Evolutionary conservation across 2,888 invertebrate species (phyloP), one percentile per base, ranked within the genome.

Genomic region (Cotesia congregata): DNA sequence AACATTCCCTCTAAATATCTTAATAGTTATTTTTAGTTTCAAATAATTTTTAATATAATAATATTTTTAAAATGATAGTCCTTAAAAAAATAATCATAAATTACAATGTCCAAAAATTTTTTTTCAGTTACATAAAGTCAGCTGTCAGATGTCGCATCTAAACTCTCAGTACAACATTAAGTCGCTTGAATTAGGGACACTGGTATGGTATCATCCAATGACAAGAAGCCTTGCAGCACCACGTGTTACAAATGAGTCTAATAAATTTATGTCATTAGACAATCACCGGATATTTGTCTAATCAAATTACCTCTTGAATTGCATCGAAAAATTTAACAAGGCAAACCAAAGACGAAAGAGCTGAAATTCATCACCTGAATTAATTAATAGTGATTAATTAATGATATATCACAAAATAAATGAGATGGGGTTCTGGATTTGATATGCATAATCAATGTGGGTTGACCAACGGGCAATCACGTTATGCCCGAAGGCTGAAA

Each of bases 141-240:
- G 9, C 9, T 50, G 30, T 30, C 30, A 50, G 50, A 50, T 12
- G 50, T 50, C 50, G 50, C 12, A 1, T 50, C 50, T 50, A 12
- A 50, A 50, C 12, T 50, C 50, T 50, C 9, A 50, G 9, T 5
- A 65, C 59, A 59, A 41, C 5, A 40, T 38, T 85, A 86, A 85
- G 81, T 81, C 82, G 86, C 85, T 86, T 83, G 59, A 85, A 86
- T 85, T 86, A 86, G 81, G 80, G 67, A 78, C 83, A 82, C 78
- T 80, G 77, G 78, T 86, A 84, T 75, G 86, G 86, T 77, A 80
- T 86, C 86, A 86, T 86, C 86, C 86, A 85, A 86, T 86, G 85
- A 85, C 79, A 79, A 75, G 86, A 86, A 86, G 82, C 86, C 86
- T 59, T 41, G 17, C 38, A 73, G 9, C 12, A 0, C 6, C 50